Evolutionary conservation across 1,140 invertebrate genomes (phyloP), one percentile per base, ranked within the genome.

Genomic region (Tyrophagus putrescentiae): DNA sequence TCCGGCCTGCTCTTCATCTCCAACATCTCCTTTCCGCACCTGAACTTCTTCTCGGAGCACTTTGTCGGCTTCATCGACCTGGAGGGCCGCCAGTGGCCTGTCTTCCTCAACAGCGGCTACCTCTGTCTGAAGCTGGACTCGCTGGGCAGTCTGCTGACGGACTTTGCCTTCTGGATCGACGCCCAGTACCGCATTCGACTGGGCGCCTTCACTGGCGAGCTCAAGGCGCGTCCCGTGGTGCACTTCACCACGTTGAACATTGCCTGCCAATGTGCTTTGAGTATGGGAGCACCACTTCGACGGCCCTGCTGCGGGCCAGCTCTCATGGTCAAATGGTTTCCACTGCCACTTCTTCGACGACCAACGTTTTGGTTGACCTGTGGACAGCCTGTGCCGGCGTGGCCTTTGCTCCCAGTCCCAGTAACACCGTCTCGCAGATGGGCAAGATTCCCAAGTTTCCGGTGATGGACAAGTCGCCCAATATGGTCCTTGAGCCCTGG

Each of bases 401-500:
- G 7, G 7, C 7, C 7, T 48, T 48, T 29, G 18, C 31, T 7
- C 45, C 45, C 23, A 7, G 45, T 25, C 21, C 45, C 23, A 9
- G 7, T 7, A 48, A 48, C 45, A 48, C 45, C 21, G 21, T 48
- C 7, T 25, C 23, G 13, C 21, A 21, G 7, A 13, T 25, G 7
- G 45, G 45, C 13, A 21, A 48, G 31, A 48, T 48, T 48, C 45
- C 45, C 31, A 48, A 48, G 23, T 48, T 48, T 21, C 45, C 45
- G 6, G 45, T 48, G 36, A 39, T 39, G 13, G 36, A 39, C 13
- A 39, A 13, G 13, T 21, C 13, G 21, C 36, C 36, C 36, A 39
- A 13, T 13, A 39, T 39, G 13, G 21, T 21, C 36, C 48, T 31
- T 13, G 48, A 52, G 42, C n/a, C 42, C 13, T 52, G 42, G n/a